Conservation (phyloP, 1,140 invertebrate genomes). For the Cydia amplana region DNA sequence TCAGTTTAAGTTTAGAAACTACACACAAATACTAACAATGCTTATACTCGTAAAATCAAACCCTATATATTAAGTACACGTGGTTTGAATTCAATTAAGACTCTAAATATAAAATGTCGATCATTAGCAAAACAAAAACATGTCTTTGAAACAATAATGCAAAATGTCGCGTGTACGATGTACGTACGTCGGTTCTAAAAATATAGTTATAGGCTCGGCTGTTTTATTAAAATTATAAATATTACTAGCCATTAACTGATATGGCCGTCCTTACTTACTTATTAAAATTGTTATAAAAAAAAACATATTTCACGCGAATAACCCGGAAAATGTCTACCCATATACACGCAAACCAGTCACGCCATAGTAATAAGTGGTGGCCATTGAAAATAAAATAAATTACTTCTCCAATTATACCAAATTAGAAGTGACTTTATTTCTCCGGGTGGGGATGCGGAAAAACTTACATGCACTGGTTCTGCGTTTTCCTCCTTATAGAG, state of each 20-base stretch:
- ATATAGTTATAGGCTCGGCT: not conserved
- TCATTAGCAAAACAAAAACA: too few relatives aligned
- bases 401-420: not conserved
- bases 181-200: not conserved
- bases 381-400: not conserved
- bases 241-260: not conserved
- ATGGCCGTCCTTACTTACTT: not conserved
- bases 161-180: too few relatives aligned
- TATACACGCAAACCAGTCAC: not conserved
- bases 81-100: too few relatives aligned
- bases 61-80: too few relatives aligned
- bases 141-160: too few relatives aligned
- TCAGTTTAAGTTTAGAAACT: too few relatives aligned
- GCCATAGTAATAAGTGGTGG: not conserved
- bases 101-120: too few relatives aligned
- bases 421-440: not conserved
- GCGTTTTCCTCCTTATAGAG: too few relatives aligned
- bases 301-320: not conserved
- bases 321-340: conserved; percentile 3
- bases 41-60: too few relatives aligned
- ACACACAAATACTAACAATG: too few relatives aligned
- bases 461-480: too few relatives aligned
- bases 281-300: not conserved
- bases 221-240: not conserved
- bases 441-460: too few relatives aligned